Conservation (phyloP, 2,113 vertebrate genomes). For the Leucosticte australis region DNA sequence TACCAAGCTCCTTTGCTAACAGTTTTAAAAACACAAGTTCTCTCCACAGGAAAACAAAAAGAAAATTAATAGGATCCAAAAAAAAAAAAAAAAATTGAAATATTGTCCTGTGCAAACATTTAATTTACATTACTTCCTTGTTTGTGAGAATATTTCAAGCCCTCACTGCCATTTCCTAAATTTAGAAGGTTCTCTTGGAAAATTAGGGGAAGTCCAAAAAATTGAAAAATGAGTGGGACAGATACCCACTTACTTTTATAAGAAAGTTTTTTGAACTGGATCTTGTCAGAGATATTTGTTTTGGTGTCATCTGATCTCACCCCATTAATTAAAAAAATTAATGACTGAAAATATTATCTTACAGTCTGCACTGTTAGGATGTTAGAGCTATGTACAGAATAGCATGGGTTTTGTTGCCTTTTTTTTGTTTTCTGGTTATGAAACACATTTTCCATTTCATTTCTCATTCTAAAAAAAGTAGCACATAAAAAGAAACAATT, state of each 20-base stretch:
- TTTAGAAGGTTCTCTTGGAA: background rate
- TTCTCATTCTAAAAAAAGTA: background rate
- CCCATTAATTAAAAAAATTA: background rate
- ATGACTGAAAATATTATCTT: background rate
- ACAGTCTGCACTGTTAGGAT: background rate
- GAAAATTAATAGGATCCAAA: background rate
- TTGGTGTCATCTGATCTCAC: background rate
- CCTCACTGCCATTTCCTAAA: background rate
- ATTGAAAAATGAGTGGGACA: background rate
- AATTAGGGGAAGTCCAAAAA: background rate
- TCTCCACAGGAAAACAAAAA: background rate
- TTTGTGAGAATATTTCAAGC: background rate
- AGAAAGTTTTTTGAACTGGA: background rate
- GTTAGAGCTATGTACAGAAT: background rate
- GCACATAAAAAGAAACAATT: background rate
- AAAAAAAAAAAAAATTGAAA: background rate
- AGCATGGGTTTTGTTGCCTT: background rate
- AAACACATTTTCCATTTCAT: background rate
- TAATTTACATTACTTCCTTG: background rate
- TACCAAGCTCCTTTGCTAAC: background rate
- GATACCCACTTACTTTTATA: background rate
- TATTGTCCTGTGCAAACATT: background rate
- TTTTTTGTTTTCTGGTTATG: background rate
- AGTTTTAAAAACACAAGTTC: background rate
- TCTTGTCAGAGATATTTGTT: background rate